Evolutionary conservation across 2,888 invertebrate genomes (phyloP), one percentile per base, ranked within the genome.

Genomic region (Tridacna gigas): DNA sequence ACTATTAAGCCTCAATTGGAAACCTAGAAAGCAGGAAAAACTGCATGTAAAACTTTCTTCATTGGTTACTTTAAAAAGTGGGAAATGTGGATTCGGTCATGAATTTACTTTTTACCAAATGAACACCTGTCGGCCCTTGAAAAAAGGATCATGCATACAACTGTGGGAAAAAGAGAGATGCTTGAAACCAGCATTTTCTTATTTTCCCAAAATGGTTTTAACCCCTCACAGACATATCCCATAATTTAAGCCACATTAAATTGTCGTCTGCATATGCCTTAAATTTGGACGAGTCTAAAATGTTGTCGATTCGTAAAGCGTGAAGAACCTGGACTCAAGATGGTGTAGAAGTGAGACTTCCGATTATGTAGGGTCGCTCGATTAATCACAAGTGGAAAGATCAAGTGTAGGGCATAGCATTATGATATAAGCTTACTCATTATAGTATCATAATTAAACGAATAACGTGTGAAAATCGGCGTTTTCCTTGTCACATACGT

Each of bases 381-480:
- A 83, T 79, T 83, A 77, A 74, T 79, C 77, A 37, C 22, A 48
- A 76, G 79, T 66, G 77, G 22, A 37, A 45, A 51, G 48, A 51
- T 77, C 77, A 77, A 77, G 77, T 77, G 67, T 12, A 67, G 79
- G 78, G 56, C 79, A 73, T 60, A 26, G 26, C 56, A 63, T 28
- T 37, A 83, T 67, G 76, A 77, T 77, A 73, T 79, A 60, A 60
- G 75, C 51, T 47, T 66, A 48, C 51, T 77, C 63, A 74, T 71
- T 56, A 75, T 73, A 51, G 77, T 79, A 79, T 71, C 73, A 65
- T 83, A 79, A 83, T 83, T 77, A 83, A 71, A 74, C 65, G 76
- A 79, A 79, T 66, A 83, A 83, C 79, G 83, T 83, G 83, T 83
- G 83, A 83, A 83, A 82, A 48, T 67, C 47, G 20, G 26, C 45